These are phyloP conservation scores for Gila orcuttii DNA, from an alignment of 2,113 vertebrate genomes.

Conservation along the genomic window DNA sequence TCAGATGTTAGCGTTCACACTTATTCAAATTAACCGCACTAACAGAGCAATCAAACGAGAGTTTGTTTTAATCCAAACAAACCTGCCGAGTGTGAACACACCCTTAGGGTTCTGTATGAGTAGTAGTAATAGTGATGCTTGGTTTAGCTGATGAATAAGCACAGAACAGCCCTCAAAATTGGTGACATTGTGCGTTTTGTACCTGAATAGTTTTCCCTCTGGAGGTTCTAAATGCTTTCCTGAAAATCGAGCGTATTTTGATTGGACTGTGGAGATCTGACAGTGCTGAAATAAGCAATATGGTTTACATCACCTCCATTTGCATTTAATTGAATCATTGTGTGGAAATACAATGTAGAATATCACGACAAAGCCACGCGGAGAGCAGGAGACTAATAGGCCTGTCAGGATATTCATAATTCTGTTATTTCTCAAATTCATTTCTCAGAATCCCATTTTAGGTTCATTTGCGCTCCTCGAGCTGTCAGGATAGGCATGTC, in stretches of 20 bases:
- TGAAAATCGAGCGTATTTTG: not conserved
- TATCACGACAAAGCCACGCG: not conserved
- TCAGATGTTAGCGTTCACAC: too few relatives aligned
- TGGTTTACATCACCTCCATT: constrained; percentile 45
- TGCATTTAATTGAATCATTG: constrained; percentile 45
- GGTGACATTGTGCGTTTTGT: not conserved
- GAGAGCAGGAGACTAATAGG: constrained; percentile 62
- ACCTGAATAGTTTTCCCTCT: not conserved
- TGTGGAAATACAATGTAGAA: not conserved
- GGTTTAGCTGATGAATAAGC: not conserved
- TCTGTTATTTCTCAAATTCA: constrained; percentile 67
- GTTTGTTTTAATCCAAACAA: too few relatives aligned
- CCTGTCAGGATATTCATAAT: constrained; percentile 69
- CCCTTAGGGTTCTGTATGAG: too few relatives aligned
- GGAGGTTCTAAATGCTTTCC: constrained; percentile 42
- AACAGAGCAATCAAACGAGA: too few relatives aligned
- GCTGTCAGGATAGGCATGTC: constrained; percentile 7
- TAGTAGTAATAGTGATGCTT: too few relatives aligned
- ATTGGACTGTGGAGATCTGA: constrained; percentile 14
- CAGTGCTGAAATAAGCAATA: constrained; percentile 40
- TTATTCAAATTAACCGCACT: too few relatives aligned
- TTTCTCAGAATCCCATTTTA: constrained; percentile 71
- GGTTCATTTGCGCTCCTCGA: constrained; percentile 63
- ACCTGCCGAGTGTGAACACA: too few relatives aligned
- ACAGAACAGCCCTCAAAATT: not conserved